phyloP scores from a whole-genome alignment of 2,797 vertebrate genomes.

The Avahi laniger region DNA sequence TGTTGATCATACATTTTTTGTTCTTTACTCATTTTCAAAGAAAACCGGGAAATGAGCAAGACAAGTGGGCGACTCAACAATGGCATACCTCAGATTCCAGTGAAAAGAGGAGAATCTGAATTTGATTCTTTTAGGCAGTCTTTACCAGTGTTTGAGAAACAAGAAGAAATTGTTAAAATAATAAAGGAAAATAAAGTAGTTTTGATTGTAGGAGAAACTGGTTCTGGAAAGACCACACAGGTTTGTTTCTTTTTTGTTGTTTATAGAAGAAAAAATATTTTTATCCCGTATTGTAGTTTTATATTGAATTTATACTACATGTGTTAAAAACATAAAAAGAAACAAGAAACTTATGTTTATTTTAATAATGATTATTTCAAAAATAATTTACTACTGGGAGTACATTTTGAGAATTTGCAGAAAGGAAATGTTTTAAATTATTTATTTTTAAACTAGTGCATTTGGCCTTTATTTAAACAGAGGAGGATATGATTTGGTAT shows the following conservation, averaged over 20 bases:
- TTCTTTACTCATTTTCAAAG: constrained; percentile 80
- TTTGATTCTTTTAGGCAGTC: constrained; percentile 91
- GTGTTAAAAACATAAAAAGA: constrained; percentile 20
- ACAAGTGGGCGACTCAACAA: constrained; percentile 90
- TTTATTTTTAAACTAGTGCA: constrained; percentile 15
- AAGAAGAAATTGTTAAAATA: constrained; percentile 91
- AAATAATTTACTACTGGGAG: neutral
- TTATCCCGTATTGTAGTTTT: neutral
- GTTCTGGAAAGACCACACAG: constrained; percentile 98
- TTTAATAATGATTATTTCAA: constrained; percentile 14
- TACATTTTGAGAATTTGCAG: constrained; percentile 6
- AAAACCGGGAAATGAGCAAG: constrained; percentile 87
- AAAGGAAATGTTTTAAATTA: constrained; percentile 33
- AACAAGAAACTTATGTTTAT: neutral
- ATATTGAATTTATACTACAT: neutral
- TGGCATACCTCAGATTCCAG: constrained; percentile 92
- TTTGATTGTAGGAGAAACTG: constrained; percentile 95
- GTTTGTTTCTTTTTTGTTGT: constrained; percentile 80
- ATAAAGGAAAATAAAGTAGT: constrained; percentile 93
- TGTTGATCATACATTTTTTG: constrained; percentile 39
- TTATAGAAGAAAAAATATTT: constrained; percentile 22
- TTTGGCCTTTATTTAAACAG: constrained; percentile 8
- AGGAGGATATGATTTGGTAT: neutral
- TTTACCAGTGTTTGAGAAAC: constrained; percentile 91
- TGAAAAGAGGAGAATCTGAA: constrained; percentile 88